Conservation (phyloP, 1,140 invertebrate species). For the Solenopsis invicta region DNA sequence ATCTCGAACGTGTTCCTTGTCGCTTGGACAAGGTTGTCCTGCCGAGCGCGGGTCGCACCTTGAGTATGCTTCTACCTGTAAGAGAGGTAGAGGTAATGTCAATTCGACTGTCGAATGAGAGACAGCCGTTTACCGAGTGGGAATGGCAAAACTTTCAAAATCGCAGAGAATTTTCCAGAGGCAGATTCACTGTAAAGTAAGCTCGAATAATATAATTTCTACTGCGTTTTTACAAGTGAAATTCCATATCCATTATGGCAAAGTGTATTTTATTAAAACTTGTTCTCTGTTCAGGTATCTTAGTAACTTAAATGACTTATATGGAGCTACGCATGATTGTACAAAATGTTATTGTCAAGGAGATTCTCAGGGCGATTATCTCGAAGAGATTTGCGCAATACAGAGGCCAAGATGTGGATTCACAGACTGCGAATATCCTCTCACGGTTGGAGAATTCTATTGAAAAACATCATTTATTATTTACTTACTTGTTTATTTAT, state of each 20-base stretch:
- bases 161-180: conserved; percentile 76
- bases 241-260: too few relatives aligned
- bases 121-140: conserved; percentile 66
- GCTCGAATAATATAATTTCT: not conserved
- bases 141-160: conserved; percentile 76
- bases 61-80: conserved; percentile 79
- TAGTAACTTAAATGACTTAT: conserved; percentile 40
- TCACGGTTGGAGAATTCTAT: conserved; percentile 73
- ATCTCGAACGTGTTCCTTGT: conserved; percentile 83
- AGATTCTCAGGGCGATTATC: conserved; percentile 72
- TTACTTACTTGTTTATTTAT: too few relatives aligned
- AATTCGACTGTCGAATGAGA: conserved; percentile 71
- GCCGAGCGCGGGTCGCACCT: conserved; percentile 72
- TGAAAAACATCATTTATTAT: not conserved
- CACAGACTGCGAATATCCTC: conserved; percentile 79
- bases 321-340: conserved; percentile 66
- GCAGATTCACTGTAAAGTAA: conserved; percentile 74
- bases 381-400: conserved; percentile 83
- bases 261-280: not conserved
- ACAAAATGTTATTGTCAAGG: conserved; percentile 81
- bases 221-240: not conserved
- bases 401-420: conserved; percentile 77
- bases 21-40: conserved; percentile 80
- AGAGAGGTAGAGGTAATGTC: conserved; percentile 75
- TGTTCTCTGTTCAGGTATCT: conserved; percentile 73